These are phyloP conservation scores for Chascanopsetta lugubris DNA, from an alignment of 2,113 vertebrate genomes.

Conservation along the genomic window DNA sequence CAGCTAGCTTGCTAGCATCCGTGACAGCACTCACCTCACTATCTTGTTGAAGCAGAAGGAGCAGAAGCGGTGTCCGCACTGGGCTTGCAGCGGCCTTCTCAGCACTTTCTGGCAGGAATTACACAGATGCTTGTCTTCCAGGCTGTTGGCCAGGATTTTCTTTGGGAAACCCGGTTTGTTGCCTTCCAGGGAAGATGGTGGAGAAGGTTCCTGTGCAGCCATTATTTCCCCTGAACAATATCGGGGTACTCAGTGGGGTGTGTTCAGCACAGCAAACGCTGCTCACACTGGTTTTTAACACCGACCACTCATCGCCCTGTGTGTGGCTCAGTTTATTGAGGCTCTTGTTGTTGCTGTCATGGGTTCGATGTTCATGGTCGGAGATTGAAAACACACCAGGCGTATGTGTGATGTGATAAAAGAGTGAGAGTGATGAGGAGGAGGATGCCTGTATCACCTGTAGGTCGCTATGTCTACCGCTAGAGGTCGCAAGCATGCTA, in stretches of 20 bases:
- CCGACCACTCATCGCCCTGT: constrained; percentile 25
- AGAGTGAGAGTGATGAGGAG: constrained; percentile 35
- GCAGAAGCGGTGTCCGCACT: constrained; percentile 97
- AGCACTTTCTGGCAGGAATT: constrained; percentile 91
- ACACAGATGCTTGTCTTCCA: constrained; percentile 95
- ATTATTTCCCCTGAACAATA: constrained; percentile 75
- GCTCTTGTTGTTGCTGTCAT: constrained; percentile 15
- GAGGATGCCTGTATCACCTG: constrained; percentile 23
- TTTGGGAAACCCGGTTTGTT: constrained; percentile 93
- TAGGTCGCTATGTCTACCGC: constrained; percentile 14
- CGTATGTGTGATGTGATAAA: constrained; percentile 28
- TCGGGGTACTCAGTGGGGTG: constrained; percentile 63
- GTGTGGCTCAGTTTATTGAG: not conserved
- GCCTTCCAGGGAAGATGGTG: constrained; percentile 89
- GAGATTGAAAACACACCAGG: not conserved
- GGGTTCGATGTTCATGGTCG: not conserved
- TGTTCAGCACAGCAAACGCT: constrained; percentile 60
- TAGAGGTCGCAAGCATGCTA: constrained; percentile 20
- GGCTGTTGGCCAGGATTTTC: constrained; percentile 88
- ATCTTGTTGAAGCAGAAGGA: constrained; percentile 89
- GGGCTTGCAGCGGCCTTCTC: constrained; percentile 90
- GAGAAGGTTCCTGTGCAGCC: constrained; percentile 87
- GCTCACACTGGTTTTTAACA: constrained; percentile 21
- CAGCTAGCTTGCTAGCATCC: constrained; percentile 47
- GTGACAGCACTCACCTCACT: constrained; percentile 85